Conservation (phyloP, 2,113 vertebrate genomes). For the Colossoma macropomum region DNA sequence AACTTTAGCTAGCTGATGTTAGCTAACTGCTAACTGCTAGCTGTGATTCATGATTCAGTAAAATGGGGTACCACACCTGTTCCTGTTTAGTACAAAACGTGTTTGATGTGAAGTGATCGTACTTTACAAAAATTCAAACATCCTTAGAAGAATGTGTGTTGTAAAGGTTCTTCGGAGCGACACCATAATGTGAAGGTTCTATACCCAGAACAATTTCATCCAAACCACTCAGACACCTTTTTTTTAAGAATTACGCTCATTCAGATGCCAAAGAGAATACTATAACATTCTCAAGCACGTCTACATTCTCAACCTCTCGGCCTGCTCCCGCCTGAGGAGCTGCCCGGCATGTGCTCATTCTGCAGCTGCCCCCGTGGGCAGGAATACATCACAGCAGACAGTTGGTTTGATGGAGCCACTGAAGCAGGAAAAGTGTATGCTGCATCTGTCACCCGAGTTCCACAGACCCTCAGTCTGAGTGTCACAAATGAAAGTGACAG, state of each 20-base stretch:
- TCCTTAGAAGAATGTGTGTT: no score
- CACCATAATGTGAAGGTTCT: no score
- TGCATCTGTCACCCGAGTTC: constrained; percentile 25
- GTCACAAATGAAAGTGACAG: constrained; percentile 32
- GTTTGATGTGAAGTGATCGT: no score
- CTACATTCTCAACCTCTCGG: constrained; percentile 19
- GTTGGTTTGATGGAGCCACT: constrained; percentile 20
- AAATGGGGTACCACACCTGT: no score
- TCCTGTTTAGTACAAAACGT: no score
- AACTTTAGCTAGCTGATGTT: no score
- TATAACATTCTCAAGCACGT: constrained; percentile 1
- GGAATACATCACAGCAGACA: constrained; percentile 45
- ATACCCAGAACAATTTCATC: no score
- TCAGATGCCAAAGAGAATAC: not conserved
- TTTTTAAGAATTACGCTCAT: not conserved
- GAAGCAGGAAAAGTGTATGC: constrained; percentile 40
- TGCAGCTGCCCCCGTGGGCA: constrained; percentile 33
- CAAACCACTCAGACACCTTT: no score
- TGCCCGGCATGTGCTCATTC: constrained; percentile 9
- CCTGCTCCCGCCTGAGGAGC: constrained; percentile 23
- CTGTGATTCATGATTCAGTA: no score
- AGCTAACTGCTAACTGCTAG: no score
- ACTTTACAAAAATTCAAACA: no score
- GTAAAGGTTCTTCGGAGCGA: no score
- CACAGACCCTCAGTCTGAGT: constrained; percentile 12